Conservation (phyloP, 1,140 invertebrate species). For the Aphis gossypii region DNA sequence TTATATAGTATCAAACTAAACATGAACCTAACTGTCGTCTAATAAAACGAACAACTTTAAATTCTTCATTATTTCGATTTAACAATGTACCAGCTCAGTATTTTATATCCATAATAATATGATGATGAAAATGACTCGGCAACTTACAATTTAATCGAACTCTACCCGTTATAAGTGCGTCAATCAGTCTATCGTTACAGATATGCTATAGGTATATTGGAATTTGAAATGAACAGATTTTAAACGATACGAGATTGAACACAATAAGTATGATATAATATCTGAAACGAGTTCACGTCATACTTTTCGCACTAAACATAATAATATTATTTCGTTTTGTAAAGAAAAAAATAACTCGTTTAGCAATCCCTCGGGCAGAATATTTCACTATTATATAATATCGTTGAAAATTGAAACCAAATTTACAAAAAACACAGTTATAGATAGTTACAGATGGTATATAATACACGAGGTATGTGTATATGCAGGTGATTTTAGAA, state of each 20-base stretch:
- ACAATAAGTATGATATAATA: background rate
- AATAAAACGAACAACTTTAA: background rate
- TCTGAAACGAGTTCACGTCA: background rate
- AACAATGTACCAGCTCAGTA: background rate
- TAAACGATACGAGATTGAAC: background rate
- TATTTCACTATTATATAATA: background rate
- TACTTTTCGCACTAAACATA: background rate
- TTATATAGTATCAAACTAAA: too few relatives aligned
- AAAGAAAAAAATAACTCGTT: conserved; percentile 3
- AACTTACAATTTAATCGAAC: background rate
- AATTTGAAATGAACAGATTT: background rate
- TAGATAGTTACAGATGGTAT: background rate
- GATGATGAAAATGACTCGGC: background rate
- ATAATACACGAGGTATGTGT: too few relatives aligned
- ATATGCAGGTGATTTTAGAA: background rate
- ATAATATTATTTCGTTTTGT: background rate
- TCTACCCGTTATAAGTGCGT: background rate
- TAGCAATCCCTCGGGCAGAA: background rate
- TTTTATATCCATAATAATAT: background rate
- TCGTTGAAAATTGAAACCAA: background rate
- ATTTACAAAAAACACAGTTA: background rate
- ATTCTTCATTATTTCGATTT: background rate
- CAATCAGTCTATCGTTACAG: background rate
- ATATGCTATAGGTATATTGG: background rate
- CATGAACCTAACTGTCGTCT: background rate